phyloP scores from a whole-genome alignment of 2,888 invertebrate species.

The Catocala nupta region DNA sequence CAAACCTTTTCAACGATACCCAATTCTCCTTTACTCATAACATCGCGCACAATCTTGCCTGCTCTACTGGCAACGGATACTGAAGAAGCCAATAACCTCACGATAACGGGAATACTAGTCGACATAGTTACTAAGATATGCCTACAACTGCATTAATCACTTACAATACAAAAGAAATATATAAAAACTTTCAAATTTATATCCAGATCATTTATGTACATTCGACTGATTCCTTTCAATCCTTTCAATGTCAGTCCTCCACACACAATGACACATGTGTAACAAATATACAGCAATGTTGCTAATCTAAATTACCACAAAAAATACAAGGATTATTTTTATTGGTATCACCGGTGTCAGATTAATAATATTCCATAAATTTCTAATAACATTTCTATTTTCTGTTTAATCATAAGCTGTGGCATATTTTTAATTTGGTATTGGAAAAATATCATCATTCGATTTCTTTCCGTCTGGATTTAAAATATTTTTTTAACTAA shows the following conservation, averaged over 20 bases:
- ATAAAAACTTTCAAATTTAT: conserved; percentile 5
- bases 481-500: too few relatives aligned
- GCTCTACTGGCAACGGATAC: conserved; percentile 93
- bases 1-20: conserved; percentile 96
- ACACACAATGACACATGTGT: too few relatives aligned
- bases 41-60: conserved; percentile 96
- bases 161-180: background rate
- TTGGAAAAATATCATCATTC: too few relatives aligned
- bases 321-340: too few relatives aligned
- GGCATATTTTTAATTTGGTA: too few relatives aligned
- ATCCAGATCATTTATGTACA: background rate
- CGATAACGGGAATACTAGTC: conserved; percentile 88
- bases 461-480: too few relatives aligned
- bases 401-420: too few relatives aligned
- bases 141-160: background rate
- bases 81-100: conserved; percentile 92
- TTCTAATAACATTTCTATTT: too few relatives aligned
- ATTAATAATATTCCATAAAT: too few relatives aligned
- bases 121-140: conserved; percentile 81
- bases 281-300: too few relatives aligned
- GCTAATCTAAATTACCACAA: too few relatives aligned
- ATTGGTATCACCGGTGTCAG: too few relatives aligned
- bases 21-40: conserved; percentile 95
- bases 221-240: background rate
- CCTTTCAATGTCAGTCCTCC: background rate